These are phyloP conservation scores for Typhlomys cinereus DNA, from an alignment of 2,113 vertebrate genomes.

Conservation along the genomic window DNA sequence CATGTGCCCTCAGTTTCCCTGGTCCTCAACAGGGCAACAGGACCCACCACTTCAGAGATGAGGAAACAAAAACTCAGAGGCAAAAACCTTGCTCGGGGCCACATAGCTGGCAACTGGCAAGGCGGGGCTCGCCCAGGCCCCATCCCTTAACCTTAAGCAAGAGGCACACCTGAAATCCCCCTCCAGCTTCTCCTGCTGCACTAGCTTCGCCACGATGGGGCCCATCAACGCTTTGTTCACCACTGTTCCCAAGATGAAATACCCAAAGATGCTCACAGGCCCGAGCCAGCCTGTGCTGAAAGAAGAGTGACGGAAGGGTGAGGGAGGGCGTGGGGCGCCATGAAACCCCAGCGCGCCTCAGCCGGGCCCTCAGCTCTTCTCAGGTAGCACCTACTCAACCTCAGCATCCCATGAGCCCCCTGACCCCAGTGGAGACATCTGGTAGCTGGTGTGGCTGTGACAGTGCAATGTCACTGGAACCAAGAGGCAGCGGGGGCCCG, in stretches of 20 bases:
- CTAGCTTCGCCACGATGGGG: slow-evolving; percentile 93
- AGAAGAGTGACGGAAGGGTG: background rate
- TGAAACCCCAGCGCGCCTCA: background rate
- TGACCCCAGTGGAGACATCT: background rate
- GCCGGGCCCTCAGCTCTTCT: background rate
- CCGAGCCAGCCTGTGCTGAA: slow-evolving; percentile 96
- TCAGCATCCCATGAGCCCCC: background rate
- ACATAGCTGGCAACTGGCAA: background rate
- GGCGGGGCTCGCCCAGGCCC: background rate
- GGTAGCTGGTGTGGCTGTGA: background rate
- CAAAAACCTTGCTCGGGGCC: background rate
- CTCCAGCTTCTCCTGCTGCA: slow-evolving; percentile 97
- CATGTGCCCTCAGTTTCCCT: background rate
- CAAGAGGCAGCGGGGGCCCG: background rate
- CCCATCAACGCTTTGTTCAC: slow-evolving; percentile 95
- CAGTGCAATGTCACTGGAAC: background rate
- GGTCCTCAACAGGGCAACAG: background rate
- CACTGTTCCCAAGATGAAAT: slow-evolving; percentile 93
- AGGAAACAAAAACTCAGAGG: background rate
- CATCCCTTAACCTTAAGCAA: background rate
- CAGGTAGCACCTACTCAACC: background rate
- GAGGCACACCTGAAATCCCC: slow-evolving; percentile 94
- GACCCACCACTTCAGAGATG: background rate
- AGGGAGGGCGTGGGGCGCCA: background rate
- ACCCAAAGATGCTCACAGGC: slow-evolving; percentile 93